Base-by-base conservation (phyloP, 2,888 invertebrate genomes). In the Cerceris ruficornis region DNA sequence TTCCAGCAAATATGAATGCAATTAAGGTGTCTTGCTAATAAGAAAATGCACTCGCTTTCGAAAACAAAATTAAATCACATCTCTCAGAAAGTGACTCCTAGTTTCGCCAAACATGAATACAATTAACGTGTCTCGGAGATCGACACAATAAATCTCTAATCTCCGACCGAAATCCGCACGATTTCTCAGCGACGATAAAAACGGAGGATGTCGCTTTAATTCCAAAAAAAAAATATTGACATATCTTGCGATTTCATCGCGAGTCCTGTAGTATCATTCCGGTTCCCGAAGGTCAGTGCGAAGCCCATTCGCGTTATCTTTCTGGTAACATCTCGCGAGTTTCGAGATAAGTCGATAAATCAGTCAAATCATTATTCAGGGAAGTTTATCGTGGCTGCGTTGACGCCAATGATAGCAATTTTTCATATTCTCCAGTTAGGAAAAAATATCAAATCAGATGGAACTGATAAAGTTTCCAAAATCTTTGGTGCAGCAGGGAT, bases 311-410 rank as follows among this genome's bases (percentile, higher is more conserved):
- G 46, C 8, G 6, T 46, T 46, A 46, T 46, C 11, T 11, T 46
- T 11, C 9, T 4, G 46, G 46, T 46, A 46, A 46, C 13, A 42
- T 41, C 11, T 14, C 59, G 6, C 28, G 41, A 28, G 28, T 28
- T 50, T 17, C 17, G 13, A 1, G 59, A 59, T 59, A 50, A 41
- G 68, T 46, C 49, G 52, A n/a, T n/a, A n/a, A 28, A 28, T 60
- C 17, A 11, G 39, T 43, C 7, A 41, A 66, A 57, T 54, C 9
- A n/a, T 46, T 52, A 14, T 68, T 68, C 52, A 15, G 15, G 17
- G 60, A 69, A 60, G 28, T 43, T 43, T 69, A 54, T 60, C 54
- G 52, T 1, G 41, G 52, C 6, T 64, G 11, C 52, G n/a, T n/a
- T 39, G 62, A 52, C n/a, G 9, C 13, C 52, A n/a, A 46, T 46